phyloP scores from a whole-genome alignment of 1,140 invertebrate genomes.

The Aradophagus sp. region DNA sequence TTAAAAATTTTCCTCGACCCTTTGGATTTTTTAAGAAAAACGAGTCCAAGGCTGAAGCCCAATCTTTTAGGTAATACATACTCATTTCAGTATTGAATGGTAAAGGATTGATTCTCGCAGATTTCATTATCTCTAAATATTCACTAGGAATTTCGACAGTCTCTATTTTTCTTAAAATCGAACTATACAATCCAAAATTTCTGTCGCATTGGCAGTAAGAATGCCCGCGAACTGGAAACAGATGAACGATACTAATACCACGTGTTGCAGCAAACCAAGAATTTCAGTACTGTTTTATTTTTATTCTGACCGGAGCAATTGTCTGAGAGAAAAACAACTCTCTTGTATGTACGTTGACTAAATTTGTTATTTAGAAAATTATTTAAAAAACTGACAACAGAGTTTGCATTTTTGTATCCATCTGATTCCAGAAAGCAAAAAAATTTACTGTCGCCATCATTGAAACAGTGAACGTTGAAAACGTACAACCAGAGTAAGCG shows the following conservation, averaged over 20 bases:
- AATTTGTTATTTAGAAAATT: conserved; percentile 3
- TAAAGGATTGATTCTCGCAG: not conserved
- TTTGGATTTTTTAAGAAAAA: too few relatives aligned
- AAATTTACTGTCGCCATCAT: conserved; percentile 14
- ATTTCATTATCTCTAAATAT: conserved; percentile 11
- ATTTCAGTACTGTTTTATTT: conserved; percentile 6
- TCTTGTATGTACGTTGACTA: conserved; percentile 1
- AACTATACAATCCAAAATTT: conserved; percentile 21
- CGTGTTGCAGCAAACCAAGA: conserved; percentile 8
- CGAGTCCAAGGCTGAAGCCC: not conserved
- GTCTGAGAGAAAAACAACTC: conserved; percentile 9
- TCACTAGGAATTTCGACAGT: conserved; percentile 1
- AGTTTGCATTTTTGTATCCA: conserved; percentile 17
- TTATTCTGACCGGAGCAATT: conserved; percentile 22
- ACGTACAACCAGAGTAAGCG: conserved; percentile 13
- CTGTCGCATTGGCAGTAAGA: conserved; percentile 18
- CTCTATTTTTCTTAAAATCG: conserved; percentile 14
- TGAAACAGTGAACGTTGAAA: conserved; percentile 16
- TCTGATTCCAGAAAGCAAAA: conserved; percentile 10
- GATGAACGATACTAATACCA: conserved; percentile 1
- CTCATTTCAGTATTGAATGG: conserved; percentile 4
- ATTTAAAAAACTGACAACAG: conserved; percentile 15
- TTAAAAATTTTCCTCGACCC: too few relatives aligned
- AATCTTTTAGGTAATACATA: conserved; percentile 9
- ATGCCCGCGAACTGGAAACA: conserved; percentile 11